A percentile compares a stretch with the other conserved stretches of the same genome.
Conservation (phyloP, 2,113 vertebrate species). For the Hoplias malabaricus region DNA sequence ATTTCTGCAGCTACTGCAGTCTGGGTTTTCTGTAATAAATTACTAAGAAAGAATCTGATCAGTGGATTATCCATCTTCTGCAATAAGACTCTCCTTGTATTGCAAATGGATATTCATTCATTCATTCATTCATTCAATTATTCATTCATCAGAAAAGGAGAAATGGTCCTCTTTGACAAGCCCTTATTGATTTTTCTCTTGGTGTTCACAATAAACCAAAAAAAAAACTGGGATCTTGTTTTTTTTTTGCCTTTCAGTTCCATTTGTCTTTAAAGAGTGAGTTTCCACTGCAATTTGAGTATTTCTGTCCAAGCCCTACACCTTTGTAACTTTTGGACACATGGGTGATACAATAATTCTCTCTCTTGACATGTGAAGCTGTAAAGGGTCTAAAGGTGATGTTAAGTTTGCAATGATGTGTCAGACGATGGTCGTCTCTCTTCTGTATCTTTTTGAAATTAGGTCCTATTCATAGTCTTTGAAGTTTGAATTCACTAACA, state of each 20-base stretch:
- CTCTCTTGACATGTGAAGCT: constrained; percentile 43
- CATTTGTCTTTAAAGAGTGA: background rate
- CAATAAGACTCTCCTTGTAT: constrained; percentile 6
- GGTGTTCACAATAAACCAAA: background rate
- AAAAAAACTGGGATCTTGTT: background rate
- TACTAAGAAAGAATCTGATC: background rate
- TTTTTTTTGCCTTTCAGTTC: background rate
- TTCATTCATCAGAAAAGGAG: background rate
- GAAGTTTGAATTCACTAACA: background rate
- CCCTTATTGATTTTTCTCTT: background rate
- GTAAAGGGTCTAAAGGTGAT: constrained; percentile 20
- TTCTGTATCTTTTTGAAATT: background rate
- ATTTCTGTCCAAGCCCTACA: background rate
- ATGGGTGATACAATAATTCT: constrained; percentile 33
- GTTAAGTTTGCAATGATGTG: constrained; percentile 24
- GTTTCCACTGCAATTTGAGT: background rate
- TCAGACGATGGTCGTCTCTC: constrained; percentile 7
- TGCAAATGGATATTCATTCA: constrained; percentile 8
- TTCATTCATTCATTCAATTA: background rate
- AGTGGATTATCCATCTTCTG: constrained; percentile 23
- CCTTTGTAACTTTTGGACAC: constrained; percentile 28
- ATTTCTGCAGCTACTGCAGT: constrained; percentile 8
- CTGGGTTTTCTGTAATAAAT: constrained; percentile 22
- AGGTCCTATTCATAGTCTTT: background rate
- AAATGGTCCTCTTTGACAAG: background rate